Percentiles rank a stretch among this genome's conserved stretches.
These are phyloP conservation scores for Empidonax traillii DNA, from an alignment of 2,113 vertebrate genomes.

Conservation along the genomic window DNA sequence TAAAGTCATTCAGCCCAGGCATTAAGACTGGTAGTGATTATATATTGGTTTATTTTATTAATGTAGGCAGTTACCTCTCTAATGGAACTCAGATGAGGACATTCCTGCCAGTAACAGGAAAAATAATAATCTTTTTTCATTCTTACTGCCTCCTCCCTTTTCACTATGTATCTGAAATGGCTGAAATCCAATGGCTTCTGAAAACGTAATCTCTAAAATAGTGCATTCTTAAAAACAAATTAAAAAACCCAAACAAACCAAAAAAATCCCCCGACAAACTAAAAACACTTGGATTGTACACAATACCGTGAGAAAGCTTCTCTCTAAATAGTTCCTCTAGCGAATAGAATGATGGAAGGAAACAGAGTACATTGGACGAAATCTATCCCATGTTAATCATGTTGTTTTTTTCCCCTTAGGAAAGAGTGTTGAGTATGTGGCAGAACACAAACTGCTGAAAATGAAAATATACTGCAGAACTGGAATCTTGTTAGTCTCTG, in stretches of 20 bases:
- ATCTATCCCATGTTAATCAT: neutral
- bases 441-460: slow-evolving; percentile 16
- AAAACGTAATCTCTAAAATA: neutral
- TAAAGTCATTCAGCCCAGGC: neutral
- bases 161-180: neutral
- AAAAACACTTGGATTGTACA: neutral
- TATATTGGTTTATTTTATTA: slow-evolving; percentile 33
- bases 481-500: neutral
- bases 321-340: neutral
- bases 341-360: neutral
- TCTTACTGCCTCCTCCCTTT: neutral
- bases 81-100: slow-evolving; percentile 32
- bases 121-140: neutral
- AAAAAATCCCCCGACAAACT: neutral
- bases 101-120: neutral
- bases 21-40: neutral
- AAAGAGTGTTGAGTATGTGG: neutral
- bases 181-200: neutral
- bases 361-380: neutral
- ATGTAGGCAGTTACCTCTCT: neutral
- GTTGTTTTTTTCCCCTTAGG: neutral
- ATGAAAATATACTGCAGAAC: slow-evolving; percentile 10
- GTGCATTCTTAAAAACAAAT: neutral
- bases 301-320: neutral
- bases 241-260: neutral